phyloP scores from a whole-genome alignment of 1,140 invertebrate genomes.

The Geopemphigus sp. region DNA sequence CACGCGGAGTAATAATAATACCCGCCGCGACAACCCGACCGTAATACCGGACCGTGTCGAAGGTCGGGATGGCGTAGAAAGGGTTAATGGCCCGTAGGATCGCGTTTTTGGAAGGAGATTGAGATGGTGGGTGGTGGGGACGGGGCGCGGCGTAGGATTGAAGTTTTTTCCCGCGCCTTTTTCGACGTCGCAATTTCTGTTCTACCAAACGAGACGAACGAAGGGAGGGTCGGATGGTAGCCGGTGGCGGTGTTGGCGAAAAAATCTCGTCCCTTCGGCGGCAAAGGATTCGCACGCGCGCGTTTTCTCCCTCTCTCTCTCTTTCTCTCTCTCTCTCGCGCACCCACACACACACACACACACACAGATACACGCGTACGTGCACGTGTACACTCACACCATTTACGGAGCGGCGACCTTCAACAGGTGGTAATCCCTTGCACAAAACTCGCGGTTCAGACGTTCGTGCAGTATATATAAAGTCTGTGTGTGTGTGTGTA shows the following conservation, averaged over 20 bases:
- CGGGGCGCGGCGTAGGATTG: no score
- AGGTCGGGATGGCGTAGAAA: background rate
- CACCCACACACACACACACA: no score
- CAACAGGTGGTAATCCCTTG: constrained; percentile 8
- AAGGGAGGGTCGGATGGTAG: background rate
- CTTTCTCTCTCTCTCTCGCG: no score
- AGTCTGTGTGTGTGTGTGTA: background rate
- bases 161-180: constrained; percentile 8
- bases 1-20: no score
- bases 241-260: background rate
- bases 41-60: background rate
- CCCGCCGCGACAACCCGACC: no score
- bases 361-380: no score
- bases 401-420: background rate
- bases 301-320: no score
- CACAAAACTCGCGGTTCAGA: background rate
- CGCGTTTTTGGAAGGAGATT: background rate
- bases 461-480: background rate
- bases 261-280: constrained; percentile 2
- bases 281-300: background rate
- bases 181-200: background rate
- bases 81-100: background rate
- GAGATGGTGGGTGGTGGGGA: no score
- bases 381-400: no score
- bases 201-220: background rate